These are phyloP conservation scores for Labeo catla DNA, from an alignment of 2,113 vertebrate genomes.

Conservation along the genomic window DNA sequence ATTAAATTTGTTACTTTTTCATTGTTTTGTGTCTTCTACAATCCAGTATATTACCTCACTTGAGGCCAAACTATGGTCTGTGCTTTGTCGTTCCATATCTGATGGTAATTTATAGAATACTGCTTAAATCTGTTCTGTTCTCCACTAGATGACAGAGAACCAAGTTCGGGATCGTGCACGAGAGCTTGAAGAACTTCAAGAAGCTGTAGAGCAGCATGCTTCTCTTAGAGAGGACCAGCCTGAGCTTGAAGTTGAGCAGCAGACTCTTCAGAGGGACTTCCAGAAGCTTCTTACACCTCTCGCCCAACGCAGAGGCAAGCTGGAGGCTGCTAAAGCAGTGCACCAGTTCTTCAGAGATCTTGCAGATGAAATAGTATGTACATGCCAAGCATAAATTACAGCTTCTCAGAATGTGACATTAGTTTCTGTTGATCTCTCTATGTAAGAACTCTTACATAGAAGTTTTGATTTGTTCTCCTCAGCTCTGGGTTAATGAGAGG, in stretches of 20 bases:
- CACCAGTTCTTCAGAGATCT: constrained; percentile 91
- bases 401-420: neutral
- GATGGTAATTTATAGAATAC: neutral
- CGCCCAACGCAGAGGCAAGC: constrained; percentile 81
- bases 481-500: constrained; percentile 96
- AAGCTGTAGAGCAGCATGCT: constrained; percentile 73
- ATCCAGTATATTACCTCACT: neutral
- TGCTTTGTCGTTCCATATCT: neutral
- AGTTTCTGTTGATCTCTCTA: neutral
- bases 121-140: neutral
- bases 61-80: neutral
- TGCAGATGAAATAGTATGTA: constrained; percentile 88
- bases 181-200: constrained; percentile 87
- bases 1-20: neutral
- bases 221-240: constrained; percentile 69
- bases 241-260: constrained; percentile 75
- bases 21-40: neutral
- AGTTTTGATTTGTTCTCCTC: neutral
- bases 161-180: constrained; percentile 84
- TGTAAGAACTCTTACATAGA: neutral
- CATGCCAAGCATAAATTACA: constrained; percentile 1
- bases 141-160: constrained; percentile 85
- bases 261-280: constrained; percentile 81
- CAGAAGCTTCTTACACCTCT: constrained; percentile 84
- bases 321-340: constrained; percentile 82